Conservation (phyloP, 2,113 vertebrate genomes). For the Arvicanthis niloticus region DNA sequence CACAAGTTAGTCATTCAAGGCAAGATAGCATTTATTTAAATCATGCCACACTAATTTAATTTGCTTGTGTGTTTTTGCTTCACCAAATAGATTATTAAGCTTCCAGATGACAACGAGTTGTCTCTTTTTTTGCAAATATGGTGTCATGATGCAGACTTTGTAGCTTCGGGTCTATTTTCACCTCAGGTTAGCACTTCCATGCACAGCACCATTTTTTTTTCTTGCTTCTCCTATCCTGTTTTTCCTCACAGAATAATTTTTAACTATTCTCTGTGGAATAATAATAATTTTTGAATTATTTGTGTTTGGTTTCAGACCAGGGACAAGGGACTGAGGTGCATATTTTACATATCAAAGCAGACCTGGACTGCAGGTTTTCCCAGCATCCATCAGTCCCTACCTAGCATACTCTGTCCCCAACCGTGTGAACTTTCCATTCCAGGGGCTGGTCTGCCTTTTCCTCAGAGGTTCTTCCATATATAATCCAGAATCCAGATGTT, state of each 20-base stretch:
- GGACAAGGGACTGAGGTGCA: too few relatives aligned
- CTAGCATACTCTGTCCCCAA: too few relatives aligned
- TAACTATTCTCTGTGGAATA: not conserved
- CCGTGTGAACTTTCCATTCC: too few relatives aligned
- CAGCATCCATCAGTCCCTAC: too few relatives aligned
- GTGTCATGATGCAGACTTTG: not conserved
- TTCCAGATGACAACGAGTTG: not conserved
- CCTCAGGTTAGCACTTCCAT: not conserved
- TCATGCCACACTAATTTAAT: constrained; percentile 50
- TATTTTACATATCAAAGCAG: too few relatives aligned
- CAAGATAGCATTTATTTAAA: constrained; percentile 51
- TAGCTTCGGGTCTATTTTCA: not conserved
- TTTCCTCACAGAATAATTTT: not conserved
- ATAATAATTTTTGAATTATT: not conserved
- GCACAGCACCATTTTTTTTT: accelerated
- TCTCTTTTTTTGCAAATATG: not conserved
- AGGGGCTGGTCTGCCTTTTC: too few relatives aligned
- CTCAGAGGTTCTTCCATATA: too few relatives aligned
- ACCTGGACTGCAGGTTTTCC: too few relatives aligned
- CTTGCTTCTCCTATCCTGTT: not conserved
- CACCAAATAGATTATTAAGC: not conserved
- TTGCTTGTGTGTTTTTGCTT: constrained; percentile 37
- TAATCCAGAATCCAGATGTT: too few relatives aligned
- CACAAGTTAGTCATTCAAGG: constrained; percentile 18
- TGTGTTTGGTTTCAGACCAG: not conserved